Percentiles rank a stretch among this genome's conserved stretches.
Evolutionary conservation across 64 coral and sea anemone genomes (phyloP).

Genomic region (Dendronephthya gigantea): DNA sequence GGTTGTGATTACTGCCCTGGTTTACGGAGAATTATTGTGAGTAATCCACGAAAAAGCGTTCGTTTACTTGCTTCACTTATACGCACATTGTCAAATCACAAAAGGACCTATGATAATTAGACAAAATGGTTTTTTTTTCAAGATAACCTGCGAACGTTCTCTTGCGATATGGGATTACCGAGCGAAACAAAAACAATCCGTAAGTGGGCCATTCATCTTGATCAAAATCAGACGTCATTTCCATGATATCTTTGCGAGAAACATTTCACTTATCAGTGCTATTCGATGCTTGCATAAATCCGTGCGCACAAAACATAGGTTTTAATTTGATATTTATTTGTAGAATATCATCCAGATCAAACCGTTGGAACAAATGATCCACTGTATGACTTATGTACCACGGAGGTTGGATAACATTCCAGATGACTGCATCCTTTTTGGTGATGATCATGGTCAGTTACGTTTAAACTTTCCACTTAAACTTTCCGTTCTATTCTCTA

Average conservation of each 20-base stretch:
- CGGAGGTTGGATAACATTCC: constrained; percentile 77
- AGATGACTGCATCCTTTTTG: constrained; percentile 94
- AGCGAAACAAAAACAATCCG: constrained; percentile 82
- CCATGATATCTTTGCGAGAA: too few relatives aligned
- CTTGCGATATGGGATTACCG: constrained; percentile 97
- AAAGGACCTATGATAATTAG: too few relatives aligned
- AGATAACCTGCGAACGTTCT: constrained; percentile 93
- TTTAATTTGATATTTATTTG: background rate
- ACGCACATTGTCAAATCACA: too few relatives aligned
- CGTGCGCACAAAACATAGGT: too few relatives aligned
- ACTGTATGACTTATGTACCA: constrained; percentile 96
- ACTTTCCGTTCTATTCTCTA: background rate
- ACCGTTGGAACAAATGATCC: constrained; percentile 78
- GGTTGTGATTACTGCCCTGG: constrained; percentile 85
- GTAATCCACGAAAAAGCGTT: background rate
- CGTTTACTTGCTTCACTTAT: background rate
- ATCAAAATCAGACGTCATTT: background rate
- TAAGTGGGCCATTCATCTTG: constrained; percentile 17
- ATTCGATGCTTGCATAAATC: too few relatives aligned
- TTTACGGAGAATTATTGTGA: constrained; percentile 82
- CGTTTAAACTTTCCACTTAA: background rate
- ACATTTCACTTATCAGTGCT: too few relatives aligned
- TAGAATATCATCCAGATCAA: constrained; percentile 91
- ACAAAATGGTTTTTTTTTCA: too few relatives aligned
- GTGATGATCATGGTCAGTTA: constrained; percentile 86